phyloP scores from a whole-genome alignment of 1,140 invertebrate species.

The Tetramorium simillimum region DNA sequence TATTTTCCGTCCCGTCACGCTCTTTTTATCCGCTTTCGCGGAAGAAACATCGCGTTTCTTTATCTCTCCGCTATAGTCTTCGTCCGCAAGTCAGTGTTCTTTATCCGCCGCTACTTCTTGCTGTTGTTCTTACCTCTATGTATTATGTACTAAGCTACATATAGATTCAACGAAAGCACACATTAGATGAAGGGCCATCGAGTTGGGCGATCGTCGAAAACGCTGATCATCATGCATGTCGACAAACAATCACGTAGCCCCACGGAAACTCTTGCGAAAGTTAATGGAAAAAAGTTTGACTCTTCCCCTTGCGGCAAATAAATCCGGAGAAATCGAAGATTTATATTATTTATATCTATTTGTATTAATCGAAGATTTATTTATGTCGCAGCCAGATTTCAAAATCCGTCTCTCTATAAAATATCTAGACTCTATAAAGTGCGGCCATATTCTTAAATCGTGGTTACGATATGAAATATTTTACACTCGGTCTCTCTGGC shows the following conservation, averaged over 20 bases:
- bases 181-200: conserved; percentile 8
- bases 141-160: background rate
- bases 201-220: background rate
- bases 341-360: background rate
- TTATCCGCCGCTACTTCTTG: conserved; percentile 13
- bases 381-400: too few relatives aligned
- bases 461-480: too few relatives aligned
- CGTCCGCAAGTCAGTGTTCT: conserved; percentile 12
- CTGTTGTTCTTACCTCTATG: conserved; percentile 6
- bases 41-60: conserved; percentile 45
- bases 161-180: background rate
- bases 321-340: background rate
- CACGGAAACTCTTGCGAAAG: background rate
- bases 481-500: too few relatives aligned
- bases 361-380: too few relatives aligned
- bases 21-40: conserved; percentile 22
- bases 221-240: background rate
- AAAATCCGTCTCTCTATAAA: too few relatives aligned
- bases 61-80: conserved; percentile 8
- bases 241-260: background rate
- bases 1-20: conserved; percentile 47
- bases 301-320: background rate
- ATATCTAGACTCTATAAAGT: too few relatives aligned
- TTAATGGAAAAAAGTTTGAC: conserved; percentile 5
- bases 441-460: too few relatives aligned